Evolutionary conservation across 2,888 invertebrate species (phyloP).

Genomic region (Cyaniris semiargus): DNA sequence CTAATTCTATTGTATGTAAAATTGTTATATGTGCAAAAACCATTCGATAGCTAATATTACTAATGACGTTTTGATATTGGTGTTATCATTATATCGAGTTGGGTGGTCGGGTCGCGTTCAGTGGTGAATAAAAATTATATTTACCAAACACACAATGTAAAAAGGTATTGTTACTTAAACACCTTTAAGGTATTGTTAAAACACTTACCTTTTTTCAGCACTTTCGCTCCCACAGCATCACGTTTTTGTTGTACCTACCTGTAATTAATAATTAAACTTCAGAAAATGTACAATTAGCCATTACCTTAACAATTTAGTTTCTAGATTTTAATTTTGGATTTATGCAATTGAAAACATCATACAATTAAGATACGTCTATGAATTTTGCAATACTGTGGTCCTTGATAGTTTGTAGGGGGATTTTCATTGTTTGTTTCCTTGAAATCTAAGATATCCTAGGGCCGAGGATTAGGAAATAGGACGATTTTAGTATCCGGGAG

Average conservation of each 20-base stretch:
- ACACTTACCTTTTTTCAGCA: neutral
- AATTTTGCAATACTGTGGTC: neutral
- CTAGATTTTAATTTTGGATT: too few relatives aligned
- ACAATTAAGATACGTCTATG: too few relatives aligned
- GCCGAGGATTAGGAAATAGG: neutral
- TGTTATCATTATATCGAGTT: slow-evolving; percentile 41
- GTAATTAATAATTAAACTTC: neutral
- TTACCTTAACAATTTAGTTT: too few relatives aligned
- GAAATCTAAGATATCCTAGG: neutral
- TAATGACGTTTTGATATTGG: slow-evolving; percentile 10
- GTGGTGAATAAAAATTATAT: slow-evolving; percentile 52
- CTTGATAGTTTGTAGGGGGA: neutral
- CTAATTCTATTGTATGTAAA: slow-evolving; percentile 2
- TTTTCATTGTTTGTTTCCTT: neutral
- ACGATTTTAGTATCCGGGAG: neutral
- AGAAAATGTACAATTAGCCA: neutral
- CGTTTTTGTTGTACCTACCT: neutral
- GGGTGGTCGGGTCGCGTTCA: slow-evolving; percentile 48
- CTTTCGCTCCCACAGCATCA: neutral
- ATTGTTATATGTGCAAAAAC: slow-evolving; percentile 13
- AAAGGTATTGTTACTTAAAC: slow-evolving; percentile 37
- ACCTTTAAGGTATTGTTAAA: slow-evolving; percentile 3
- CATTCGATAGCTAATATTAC: slow-evolving; percentile 3
- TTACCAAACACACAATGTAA: slow-evolving; percentile 59
- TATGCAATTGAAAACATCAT: too few relatives aligned